phyloP scores from a whole-genome alignment of 1,140 invertebrate species.

The Diorhabda sublineata region DNA sequence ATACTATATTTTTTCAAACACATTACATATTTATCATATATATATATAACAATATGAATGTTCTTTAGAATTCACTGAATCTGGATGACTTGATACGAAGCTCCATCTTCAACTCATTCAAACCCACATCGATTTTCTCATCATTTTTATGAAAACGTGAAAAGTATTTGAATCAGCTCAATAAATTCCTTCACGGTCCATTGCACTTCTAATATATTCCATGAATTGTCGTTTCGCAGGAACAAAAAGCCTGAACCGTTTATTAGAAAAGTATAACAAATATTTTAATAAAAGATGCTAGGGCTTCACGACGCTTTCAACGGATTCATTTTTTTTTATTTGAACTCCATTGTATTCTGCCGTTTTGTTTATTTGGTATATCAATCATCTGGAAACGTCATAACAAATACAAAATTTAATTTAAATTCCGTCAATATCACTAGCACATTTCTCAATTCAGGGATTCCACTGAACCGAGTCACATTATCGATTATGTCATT shows the following conservation, averaged over 20 bases:
- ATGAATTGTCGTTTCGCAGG: constrained; percentile 28
- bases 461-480: neutral
- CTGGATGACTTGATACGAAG: no score
- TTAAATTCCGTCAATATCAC: constrained; percentile 26
- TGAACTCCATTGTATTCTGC: constrained; percentile 25
- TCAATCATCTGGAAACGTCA: constrained; percentile 39
- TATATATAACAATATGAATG: no score
- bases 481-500: constrained; percentile 9
- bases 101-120: no score
- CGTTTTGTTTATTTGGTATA: constrained; percentile 40
- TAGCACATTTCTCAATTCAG: constrained; percentile 14
- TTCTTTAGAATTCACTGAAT: no score
- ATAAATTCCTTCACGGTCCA: no score
- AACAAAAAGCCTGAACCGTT: constrained; percentile 29
- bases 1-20: no score
- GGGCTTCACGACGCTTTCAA: constrained; percentile 40
- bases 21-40: no score
- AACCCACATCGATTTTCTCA: no score
- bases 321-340: constrained; percentile 34
- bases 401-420: constrained; percentile 39
- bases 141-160: no score
- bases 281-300: constrained; percentile 42
- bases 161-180: no score
- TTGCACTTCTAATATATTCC: no score
- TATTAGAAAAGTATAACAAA: constrained; percentile 41